Evolutionary conservation across 2,888 invertebrate genomes (phyloP), one percentile per base, ranked within the genome.

Genomic region (Pseudococcus viburni): DNA sequence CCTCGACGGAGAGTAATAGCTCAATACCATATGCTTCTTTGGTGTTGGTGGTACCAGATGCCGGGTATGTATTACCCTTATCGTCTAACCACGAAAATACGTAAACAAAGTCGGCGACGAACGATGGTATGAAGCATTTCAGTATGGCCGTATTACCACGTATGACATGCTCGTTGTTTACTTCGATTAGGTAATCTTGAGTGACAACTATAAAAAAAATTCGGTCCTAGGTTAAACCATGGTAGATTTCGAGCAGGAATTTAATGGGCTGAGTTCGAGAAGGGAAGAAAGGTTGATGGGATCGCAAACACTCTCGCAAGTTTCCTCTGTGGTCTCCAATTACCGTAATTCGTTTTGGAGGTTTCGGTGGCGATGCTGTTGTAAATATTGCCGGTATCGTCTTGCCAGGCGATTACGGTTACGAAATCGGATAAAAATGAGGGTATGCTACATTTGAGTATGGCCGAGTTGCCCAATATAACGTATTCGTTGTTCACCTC

Each of bases 371-470:
- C 42, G 11, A 77, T 88, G 55, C 80, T 80, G 33, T 88, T 19
- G 59, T 89, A 89, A 7, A 88, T 83, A 48, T 89, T 89, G 46
- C 86, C 89, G n/a, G 42, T 26, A 85, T 89, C 83, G 68, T 89
- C 89, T 55, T 89, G 88, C 89, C 89, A 89, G 51, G 89, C 89
- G 6, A 89, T 77, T 17, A 98, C 97, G 91, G 95, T 95, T 86
- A 98, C 96, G 92, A 97, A 98, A 93, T 98, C 97, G 80, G 96
- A 95, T 89, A 97, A 96, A 92, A 97, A 97, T 90, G 96, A 96
- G 46, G 97, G 97, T 91, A 97, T 96, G 91, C 96, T 96, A 93
- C 97, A 97, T 92, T 96, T 96, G 83, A 97, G 93, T 89, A 97
- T 95, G 15, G 96, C 97, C 48, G 96, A 95, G 91, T 97, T 97